Base-by-base conservation (phyloP, 1,140 invertebrate genomes). In the Plodia interpunctella region DNA sequence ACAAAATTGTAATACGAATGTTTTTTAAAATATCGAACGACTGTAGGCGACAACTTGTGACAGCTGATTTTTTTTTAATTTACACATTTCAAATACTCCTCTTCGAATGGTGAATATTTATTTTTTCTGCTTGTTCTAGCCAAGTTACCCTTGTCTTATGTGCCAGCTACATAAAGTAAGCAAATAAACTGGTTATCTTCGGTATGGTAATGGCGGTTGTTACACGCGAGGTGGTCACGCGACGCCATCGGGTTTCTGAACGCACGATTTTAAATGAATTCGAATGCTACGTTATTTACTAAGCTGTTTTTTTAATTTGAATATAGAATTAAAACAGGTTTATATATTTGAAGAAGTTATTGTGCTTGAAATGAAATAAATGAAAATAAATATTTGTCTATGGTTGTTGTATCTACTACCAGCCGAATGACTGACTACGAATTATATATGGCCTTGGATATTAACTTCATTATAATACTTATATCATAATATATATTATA, bases 111-210 rank as follows among this genome's bases (percentile, higher is more conserved):
- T 15, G 38, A 5, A 15, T 15, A 17, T 44, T 15, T 15, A 2
- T 17, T 11, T 17, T 15, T 5, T 15, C n/a, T 44, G 5, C 38
- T 44, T 44, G 5, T 15, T 15, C 15, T 17, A 15, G 13, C 38
- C 10, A 15, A n/a, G 13, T 44, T 44, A 44, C 38, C 32, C 32
- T 44, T 17, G 38, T 44, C 38, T 44, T 44, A 32, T 32, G 30
- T 32, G 30, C 30, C 30, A 32, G 30, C 30, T 44, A 44, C 15
- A 44, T 44, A 44, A 44, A 44, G 13, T 44, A 44, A 44, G 38
- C 38, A 44, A 44, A 44, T 44, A 44, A 15, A 44, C 38, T 15
- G 38, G 38, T 44, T 44, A 44, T 44, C 38, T 44, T 15, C 15
- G 38, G 38, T 15, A 44, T 44, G 10, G 38, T 44, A 44, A 44